These are phyloP conservation scores for Phania funesta DNA, from an alignment of 2,888 invertebrate genomes.

Conservation along the genomic window DNA sequence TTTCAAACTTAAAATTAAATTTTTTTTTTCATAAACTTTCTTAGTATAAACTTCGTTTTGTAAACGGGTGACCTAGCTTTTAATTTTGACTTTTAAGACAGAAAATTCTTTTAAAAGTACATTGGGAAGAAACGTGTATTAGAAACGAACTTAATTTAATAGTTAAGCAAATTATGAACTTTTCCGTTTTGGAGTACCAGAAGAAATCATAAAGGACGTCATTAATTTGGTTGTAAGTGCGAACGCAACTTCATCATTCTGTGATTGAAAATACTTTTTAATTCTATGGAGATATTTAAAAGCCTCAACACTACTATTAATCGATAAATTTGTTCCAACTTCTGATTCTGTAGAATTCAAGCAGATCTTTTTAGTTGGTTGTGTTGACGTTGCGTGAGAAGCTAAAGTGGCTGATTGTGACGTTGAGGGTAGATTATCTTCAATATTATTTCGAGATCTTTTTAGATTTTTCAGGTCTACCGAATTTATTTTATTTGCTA, in stretches of 20 bases:
- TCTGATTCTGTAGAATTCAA: too few relatives aligned
- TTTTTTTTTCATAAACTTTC: too few relatives aligned
- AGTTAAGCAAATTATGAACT: neutral
- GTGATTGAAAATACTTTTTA: neutral
- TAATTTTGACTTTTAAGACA: too few relatives aligned
- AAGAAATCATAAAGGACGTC: neutral
- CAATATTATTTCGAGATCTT: neutral
- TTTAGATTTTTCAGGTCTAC: neutral
- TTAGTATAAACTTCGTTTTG: too few relatives aligned
- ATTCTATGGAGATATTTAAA: neutral
- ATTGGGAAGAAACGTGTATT: too few relatives aligned
- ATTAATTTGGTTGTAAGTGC: neutral
- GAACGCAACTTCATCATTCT: neutral
- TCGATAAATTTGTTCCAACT: neutral
- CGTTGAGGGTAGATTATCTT: conserved; percentile 18
- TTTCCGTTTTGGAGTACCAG: neutral
- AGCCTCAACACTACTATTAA: neutral
- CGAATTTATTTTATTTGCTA: neutral
- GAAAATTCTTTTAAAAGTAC: too few relatives aligned
- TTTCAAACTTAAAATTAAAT: too few relatives aligned
- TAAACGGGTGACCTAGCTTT: too few relatives aligned
- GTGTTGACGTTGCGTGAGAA: neutral
- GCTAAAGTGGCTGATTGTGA: neutral
- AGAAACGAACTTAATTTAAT: too few relatives aligned
- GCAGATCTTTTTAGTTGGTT: neutral